A percentile compares a stretch with the other conserved stretches of the same genome.
These are phyloP conservation scores for Saguinus oedipus DNA, from an alignment of 2,797 vertebrate genomes.

Conservation along the genomic window DNA sequence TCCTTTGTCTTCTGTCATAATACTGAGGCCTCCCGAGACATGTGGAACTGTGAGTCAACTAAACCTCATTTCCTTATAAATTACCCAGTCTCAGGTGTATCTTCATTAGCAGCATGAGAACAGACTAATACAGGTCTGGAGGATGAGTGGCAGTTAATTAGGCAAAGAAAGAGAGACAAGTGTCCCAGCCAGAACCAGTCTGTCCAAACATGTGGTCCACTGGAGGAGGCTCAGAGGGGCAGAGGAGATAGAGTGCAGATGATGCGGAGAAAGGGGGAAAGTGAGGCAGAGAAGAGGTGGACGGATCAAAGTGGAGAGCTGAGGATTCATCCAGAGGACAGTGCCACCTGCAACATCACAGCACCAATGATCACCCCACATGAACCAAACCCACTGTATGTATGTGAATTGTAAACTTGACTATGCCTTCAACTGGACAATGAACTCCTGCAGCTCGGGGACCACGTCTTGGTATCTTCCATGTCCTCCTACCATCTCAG, in stretches of 20 bases:
- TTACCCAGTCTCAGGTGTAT: not conserved
- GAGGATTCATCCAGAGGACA: not conserved
- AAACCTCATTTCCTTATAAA: not conserved
- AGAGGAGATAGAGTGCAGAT: rapidly evolving
- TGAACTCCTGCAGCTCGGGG: not conserved
- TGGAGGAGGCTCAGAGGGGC: not conserved
- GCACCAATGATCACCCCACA: not conserved
- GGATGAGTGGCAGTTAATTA: not conserved
- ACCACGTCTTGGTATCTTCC: not conserved
- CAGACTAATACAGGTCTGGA: not conserved
- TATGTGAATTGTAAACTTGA: not conserved
- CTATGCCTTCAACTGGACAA: not conserved
- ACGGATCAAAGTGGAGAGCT: not conserved
- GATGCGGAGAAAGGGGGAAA: rapidly evolving
- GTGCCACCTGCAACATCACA: rapidly evolving
- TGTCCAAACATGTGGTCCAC: not conserved
- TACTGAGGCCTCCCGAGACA: not conserved
- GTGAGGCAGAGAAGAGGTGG: not conserved
- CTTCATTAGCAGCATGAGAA: not conserved
- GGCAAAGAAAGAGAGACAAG: not conserved
- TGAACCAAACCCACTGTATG: too few relatives aligned
- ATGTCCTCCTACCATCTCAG: not conserved
- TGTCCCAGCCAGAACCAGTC: not conserved
- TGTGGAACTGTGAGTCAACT: not conserved
- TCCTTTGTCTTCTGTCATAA: not conserved